These are phyloP conservation scores for Pao palembangensis DNA, from an alignment of 2,113 vertebrate species.

Conservation along the genomic window DNA sequence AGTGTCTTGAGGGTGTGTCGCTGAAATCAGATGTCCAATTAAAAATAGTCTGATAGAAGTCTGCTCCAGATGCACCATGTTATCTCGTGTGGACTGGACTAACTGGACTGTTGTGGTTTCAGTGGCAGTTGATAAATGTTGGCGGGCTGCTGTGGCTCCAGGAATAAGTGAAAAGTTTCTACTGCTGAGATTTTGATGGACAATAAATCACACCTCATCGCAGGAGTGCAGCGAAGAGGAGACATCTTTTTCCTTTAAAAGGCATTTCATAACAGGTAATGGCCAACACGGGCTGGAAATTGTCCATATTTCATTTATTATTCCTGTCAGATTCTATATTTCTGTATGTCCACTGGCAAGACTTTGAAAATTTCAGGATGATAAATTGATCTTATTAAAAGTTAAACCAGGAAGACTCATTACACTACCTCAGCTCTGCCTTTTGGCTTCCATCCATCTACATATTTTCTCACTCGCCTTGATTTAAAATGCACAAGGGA, in stretches of 20 bases:
- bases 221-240: not conserved
- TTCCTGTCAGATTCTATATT: constrained; percentile 5
- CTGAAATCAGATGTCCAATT: too few species aligned
- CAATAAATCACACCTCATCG: not conserved
- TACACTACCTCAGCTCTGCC: constrained; percentile 18
- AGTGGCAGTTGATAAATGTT: too few species aligned
- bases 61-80: too few species aligned
- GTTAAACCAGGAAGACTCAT: constrained; percentile 27
- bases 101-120: too few species aligned
- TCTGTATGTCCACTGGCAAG: constrained; percentile 7
- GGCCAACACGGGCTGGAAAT: not conserved
- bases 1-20: too few species aligned
- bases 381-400: constrained; percentile 23
- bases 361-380: constrained; percentile 17
- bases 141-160: not conserved
- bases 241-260: too few species aligned
- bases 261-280: too few species aligned
- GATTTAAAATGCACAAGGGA: constrained; percentile 22
- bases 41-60: too few species aligned
- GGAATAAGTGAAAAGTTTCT: not conserved
- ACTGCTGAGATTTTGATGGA: not conserved
- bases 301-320: not conserved
- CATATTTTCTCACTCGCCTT: constrained; percentile 19
- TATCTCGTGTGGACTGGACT: too few species aligned
- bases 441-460: constrained; percentile 15